Evolutionary conservation across 2,888 invertebrate species (phyloP), one percentile per base, ranked within the genome.

Genomic region (Unio delphinus): DNA sequence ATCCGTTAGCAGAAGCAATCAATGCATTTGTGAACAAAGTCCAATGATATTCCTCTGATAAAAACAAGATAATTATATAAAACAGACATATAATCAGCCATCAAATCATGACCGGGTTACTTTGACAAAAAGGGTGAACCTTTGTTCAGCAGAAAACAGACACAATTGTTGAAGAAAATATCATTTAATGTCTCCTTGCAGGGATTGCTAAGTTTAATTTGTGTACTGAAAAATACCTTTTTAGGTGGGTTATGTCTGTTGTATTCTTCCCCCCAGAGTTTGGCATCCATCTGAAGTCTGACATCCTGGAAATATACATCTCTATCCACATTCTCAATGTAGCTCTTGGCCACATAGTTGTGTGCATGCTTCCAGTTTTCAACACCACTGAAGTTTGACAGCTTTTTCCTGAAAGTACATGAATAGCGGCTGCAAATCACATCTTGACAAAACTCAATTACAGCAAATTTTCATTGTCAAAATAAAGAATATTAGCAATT

Each of bases 241-340:
- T 92, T 92, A 11, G 92, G 92, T 59, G 92, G 92, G 81, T 92
- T 92, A 79, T 92, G 92, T 61, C 92, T 83, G 82, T 92, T 92
- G 87, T 90, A 92, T 80, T 92, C 92, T 82, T 92, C 92, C 17
- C 92, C 92, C 92, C 92, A 92, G 61, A 92, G 86, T 81, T 92
- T 92, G 54, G 92, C 92, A 85, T 92, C 92, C 92, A 92, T 92
- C 86, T 92, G 92, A n/a, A 92, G 88, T 70, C 89, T 89, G 55
- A 92, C 92, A 84, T 92, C 92, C 73, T 92, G 91, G 86, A 92
- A 92, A 80, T 92, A 91, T 4, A 91, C 91, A 23, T 90, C 84
- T 28, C 91, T 80, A 58, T 90, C 90, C 11, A 92, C 92, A 55
- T 87, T 79, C 65, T 90, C 90, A 83, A 91, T 91, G 87, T 92